Percentiles rank a stretch among this genome's conserved stretches.
These are phyloP conservation scores for Xiphophorus hellerii DNA, from an alignment of 2,113 vertebrate species.

Conservation along the genomic window DNA sequence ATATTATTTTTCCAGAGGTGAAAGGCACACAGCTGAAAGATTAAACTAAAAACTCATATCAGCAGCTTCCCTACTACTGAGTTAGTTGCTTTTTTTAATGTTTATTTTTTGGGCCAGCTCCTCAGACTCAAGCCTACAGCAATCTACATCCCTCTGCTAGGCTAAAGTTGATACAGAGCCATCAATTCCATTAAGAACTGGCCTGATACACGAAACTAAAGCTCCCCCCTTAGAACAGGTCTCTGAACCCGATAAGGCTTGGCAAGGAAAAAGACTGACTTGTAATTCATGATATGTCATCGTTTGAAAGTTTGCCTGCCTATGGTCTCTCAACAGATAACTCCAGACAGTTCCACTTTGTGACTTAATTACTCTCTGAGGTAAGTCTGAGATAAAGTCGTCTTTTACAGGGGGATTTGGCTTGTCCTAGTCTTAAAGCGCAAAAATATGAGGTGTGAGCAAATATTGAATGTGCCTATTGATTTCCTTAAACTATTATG, in stretches of 20 bases:
- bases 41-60: constrained; percentile 47
- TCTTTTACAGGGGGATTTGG: constrained; percentile 53
- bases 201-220: constrained; percentile 67
- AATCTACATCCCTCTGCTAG: constrained; percentile 34
- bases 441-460: constrained; percentile 26
- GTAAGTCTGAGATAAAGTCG: constrained; percentile 61
- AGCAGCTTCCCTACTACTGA: constrained; percentile 25
- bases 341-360: constrained; percentile 64
- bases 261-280: constrained; percentile 61
- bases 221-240: constrained; percentile 68
- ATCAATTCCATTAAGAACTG: constrained; percentile 78
- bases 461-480: constrained; percentile 44
- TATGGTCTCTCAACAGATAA: constrained; percentile 60
- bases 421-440: constrained; percentile 31
- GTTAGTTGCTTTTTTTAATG: constrained; percentile 19
- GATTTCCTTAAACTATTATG: constrained; percentile 40
- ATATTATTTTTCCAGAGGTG: not conserved
- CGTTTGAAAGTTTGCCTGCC: constrained; percentile 58
- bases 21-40: constrained; percentile 27
- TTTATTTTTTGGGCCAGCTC: constrained; percentile 61
- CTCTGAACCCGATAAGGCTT: constrained; percentile 67
- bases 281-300: constrained; percentile 73
- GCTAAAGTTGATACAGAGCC: constrained; percentile 75
- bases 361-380: constrained; percentile 67
- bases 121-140: constrained; percentile 36